A percentile compares a stretch with the other conserved stretches of the same genome.
These are phyloP conservation scores for Morus bassanus DNA, from an alignment of 2,797 vertebrate genomes.

Conservation along the genomic window DNA sequence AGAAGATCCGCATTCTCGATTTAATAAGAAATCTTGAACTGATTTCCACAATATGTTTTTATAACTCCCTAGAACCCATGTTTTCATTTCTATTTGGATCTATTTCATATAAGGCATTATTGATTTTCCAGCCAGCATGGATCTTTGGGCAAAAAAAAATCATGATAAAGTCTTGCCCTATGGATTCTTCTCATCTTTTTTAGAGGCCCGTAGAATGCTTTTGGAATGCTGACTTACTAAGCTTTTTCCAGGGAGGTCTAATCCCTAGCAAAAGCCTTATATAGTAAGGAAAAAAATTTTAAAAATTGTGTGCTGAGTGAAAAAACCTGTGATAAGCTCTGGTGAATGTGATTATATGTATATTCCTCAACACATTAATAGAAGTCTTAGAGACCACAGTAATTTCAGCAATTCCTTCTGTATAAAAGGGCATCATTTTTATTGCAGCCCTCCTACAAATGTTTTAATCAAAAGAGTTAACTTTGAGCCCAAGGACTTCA, in stretches of 20 bases:
- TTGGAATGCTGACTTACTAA: neutral
- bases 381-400: neutral
- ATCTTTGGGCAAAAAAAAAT: neutral
- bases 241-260: neutral
- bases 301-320: neutral
- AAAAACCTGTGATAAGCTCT: neutral
- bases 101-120: neutral
- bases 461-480: neutral
- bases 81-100: constrained; percentile 34
- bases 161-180: neutral
- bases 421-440: neutral
- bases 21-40: neutral
- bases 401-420: neutral
- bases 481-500: neutral
- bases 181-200: neutral
- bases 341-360: neutral
- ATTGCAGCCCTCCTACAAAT: neutral
- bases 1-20: neutral
- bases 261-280: neutral
- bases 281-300: neutral
- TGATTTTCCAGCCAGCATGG: neutral
- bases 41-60: neutral
- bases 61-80: neutral
- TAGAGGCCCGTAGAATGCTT: neutral
- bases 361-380: neutral